phyloP scores from a whole-genome alignment of 2,888 invertebrate genomes.

The Drosophila dives region DNA sequence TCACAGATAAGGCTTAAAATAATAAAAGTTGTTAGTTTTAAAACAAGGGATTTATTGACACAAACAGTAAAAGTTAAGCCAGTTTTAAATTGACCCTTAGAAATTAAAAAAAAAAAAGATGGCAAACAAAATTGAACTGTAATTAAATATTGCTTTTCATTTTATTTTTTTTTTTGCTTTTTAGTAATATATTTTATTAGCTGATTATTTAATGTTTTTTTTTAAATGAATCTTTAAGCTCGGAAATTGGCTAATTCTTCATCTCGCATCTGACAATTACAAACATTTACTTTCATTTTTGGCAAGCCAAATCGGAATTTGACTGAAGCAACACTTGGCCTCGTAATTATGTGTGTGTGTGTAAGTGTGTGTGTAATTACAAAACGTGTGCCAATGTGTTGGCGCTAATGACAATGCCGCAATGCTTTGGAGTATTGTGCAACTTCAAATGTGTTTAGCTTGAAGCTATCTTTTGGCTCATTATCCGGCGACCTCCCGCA shows the following conservation, averaged over 20 bases:
- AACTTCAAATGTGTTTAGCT: slow-evolving; percentile 47
- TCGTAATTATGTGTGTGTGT: slow-evolving; percentile 38
- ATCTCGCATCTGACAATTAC: slow-evolving; percentile 14
- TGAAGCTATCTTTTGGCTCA: slow-evolving; percentile 32
- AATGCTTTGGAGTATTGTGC: slow-evolving; percentile 48
- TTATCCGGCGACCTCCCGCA: slow-evolving; percentile 54
- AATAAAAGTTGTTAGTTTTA: background rate
- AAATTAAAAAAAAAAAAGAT: background rate
- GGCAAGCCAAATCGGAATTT: slow-evolving; percentile 10
- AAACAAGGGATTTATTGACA: background rate
- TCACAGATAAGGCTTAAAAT: slow-evolving; percentile 1
- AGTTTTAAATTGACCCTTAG: too few relatives aligned
- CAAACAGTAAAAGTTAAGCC: background rate
- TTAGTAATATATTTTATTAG: background rate
- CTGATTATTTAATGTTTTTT: background rate
- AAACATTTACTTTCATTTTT: slow-evolving; percentile 60
- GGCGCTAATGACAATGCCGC: slow-evolving; percentile 51
- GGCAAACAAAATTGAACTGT: background rate
- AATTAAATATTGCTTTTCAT: background rate
- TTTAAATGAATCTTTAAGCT: background rate
- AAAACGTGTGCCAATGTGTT: slow-evolving; percentile 50
- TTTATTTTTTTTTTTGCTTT: background rate
- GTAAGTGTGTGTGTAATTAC: slow-evolving; percentile 39
- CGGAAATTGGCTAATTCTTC: slow-evolving; percentile 1
- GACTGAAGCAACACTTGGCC: slow-evolving; percentile 21